phyloP scores from a whole-genome alignment of 2,888 invertebrate genomes.

The Carcina quercana region DNA sequence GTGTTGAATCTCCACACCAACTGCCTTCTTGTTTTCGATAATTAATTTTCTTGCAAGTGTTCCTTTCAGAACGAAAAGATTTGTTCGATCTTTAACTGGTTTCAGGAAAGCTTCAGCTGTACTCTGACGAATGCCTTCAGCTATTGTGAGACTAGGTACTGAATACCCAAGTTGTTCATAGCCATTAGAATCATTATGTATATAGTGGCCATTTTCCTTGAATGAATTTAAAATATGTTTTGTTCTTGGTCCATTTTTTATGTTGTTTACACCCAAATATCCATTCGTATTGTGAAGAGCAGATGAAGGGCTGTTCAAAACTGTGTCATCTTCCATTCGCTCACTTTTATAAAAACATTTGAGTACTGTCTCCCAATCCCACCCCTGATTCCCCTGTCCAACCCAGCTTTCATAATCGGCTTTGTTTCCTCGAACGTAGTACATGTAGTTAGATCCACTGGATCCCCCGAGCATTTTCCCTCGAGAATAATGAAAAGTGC shows the following conservation, averaged over 20 bases:
- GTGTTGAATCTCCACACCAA: slow-evolving; percentile 32
- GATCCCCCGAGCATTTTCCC: slow-evolving; percentile 77
- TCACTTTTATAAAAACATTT: slow-evolving; percentile 24
- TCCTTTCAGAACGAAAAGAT: slow-evolving; percentile 34
- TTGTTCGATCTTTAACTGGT: slow-evolving; percentile 25
- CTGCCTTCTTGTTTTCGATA: slow-evolving; percentile 26
- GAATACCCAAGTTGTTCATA: slow-evolving; percentile 31
- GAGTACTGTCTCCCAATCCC: slow-evolving; percentile 21
- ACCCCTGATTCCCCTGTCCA: slow-evolving; percentile 64
- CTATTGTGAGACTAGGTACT: slow-evolving; percentile 24
- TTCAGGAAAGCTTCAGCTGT: slow-evolving; percentile 29
- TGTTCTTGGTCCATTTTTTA: slow-evolving; percentile 23
- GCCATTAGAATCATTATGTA: slow-evolving; percentile 31
- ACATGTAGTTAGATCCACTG: slow-evolving; percentile 76
- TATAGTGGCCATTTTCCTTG: slow-evolving; percentile 29
- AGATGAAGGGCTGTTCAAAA: slow-evolving; percentile 25
- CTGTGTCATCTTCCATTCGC: slow-evolving; percentile 11
- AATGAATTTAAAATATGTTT: slow-evolving; percentile 28
- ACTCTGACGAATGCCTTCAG: slow-evolving; percentile 30
- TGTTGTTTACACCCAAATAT: slow-evolving; percentile 20
- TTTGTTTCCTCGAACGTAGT: slow-evolving; percentile 75
- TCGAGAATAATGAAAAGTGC: too few species aligned
- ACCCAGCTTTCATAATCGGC: slow-evolving; percentile 79
- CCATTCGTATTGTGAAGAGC: slow-evolving; percentile 23
- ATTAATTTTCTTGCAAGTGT: slow-evolving; percentile 33